Evolutionary conservation across 2,888 invertebrate genomes (phyloP).

Genomic region (Octodonta nipae): DNA sequence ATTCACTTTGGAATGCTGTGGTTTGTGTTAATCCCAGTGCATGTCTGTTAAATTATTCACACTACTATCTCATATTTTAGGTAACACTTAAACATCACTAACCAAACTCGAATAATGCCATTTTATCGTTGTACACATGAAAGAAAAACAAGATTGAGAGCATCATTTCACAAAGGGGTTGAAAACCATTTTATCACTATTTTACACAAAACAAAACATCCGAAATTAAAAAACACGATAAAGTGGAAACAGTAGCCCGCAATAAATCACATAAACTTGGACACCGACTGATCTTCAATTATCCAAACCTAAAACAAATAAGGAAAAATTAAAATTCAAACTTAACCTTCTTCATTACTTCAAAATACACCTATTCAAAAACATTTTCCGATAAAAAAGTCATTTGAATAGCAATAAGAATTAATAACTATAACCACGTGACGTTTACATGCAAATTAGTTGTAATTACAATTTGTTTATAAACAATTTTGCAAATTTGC

Average conservation of each 20-base stretch:
- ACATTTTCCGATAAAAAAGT: constrained; percentile 19
- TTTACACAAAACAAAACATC: no score
- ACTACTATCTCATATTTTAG: no score
- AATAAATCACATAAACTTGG: no score
- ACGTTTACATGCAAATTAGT: constrained; percentile 4
- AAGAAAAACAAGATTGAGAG: constrained; percentile 19
- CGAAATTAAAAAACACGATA: no score
- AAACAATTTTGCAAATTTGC: constrained; percentile 35
- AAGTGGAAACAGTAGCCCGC: no score
- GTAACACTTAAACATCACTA: no score
- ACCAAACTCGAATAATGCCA: constrained; percentile 38
- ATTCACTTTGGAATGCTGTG: constrained; percentile 14
- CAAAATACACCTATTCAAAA: no score
- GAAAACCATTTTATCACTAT: constrained; percentile 16
- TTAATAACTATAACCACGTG: constrained; percentile 1
- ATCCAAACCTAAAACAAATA: constrained; percentile 25
- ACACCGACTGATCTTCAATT: no score
- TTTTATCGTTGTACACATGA: constrained; percentile 30
- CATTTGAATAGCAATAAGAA: constrained; percentile 6
- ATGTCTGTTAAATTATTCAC: no score
- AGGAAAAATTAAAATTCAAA: constrained; percentile 24
- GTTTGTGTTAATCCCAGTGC: no score
- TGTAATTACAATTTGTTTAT: no score
- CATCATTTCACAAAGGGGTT: constrained; percentile 25
- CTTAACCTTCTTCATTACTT: no score